Percentiles rank a stretch among this genome's conserved stretches.
phyloP scores from a whole-genome alignment of 2,797 vertebrate genomes.

The Notamacropus eugenii region DNA sequence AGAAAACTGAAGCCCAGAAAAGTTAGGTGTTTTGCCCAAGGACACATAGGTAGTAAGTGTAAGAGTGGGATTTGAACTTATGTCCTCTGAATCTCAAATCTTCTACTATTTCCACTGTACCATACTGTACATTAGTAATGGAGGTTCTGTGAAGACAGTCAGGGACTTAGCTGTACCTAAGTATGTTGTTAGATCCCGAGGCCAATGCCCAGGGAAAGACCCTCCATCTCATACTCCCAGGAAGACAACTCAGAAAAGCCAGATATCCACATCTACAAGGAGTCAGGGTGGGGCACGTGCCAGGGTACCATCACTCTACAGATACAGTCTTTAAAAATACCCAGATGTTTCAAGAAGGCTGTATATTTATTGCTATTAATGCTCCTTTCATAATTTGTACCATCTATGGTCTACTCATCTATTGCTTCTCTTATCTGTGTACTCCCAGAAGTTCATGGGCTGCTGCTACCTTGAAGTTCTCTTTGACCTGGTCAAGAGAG shows the following conservation, averaged over 20 bases:
- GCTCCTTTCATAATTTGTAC: neutral
- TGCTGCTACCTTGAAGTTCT: neutral
- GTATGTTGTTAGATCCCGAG: neutral
- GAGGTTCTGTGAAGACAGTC: neutral
- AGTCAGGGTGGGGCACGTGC: neutral
- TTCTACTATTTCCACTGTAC: neutral
- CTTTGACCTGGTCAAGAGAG: neutral
- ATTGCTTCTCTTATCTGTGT: neutral
- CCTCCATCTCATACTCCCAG: neutral
- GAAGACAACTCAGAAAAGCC: neutral
- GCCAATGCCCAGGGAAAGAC: neutral
- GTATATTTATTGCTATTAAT: neutral
- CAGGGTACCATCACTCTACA: neutral
- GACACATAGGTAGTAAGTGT: neutral
- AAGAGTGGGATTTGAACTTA: neutral
- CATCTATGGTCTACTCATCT: neutral
- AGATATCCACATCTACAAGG: neutral
- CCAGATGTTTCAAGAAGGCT: neutral
- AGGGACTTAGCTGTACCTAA: neutral
- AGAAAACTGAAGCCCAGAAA: neutral
- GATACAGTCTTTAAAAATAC: neutral
- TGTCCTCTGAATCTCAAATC: neutral
- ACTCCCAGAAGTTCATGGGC: neutral
- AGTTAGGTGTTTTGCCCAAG: neutral
- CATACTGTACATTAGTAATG: neutral